Conservation (phyloP, 2,888 invertebrate species). For the Odontocolon sp. region DNA sequence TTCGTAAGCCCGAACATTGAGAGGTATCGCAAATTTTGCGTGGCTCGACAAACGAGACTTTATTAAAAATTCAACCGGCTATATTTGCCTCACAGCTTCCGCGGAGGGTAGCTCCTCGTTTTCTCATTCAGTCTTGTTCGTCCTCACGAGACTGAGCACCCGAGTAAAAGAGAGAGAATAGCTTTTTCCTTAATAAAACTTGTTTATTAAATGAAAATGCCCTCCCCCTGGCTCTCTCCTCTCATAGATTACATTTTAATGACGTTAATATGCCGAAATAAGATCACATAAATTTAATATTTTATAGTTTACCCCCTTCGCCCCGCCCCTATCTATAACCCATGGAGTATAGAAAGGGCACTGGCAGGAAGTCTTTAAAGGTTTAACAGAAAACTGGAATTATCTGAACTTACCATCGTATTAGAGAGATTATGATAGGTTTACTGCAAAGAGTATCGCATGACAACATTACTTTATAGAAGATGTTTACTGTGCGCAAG, state of each 20-base stretch:
- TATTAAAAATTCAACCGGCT: slow-evolving; percentile 60
- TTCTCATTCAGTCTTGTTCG: slow-evolving; percentile 24
- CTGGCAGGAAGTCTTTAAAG: too few species aligned
- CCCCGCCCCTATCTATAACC: too few species aligned
- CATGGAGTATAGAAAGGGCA: too few species aligned
- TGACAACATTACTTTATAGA: slow-evolving; percentile 44
- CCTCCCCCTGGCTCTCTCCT: not conserved
- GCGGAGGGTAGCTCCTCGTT: slow-evolving; percentile 3
- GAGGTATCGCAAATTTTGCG: slow-evolving; percentile 56
- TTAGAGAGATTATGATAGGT: too few species aligned
- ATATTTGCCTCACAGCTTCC: slow-evolving; percentile 21
- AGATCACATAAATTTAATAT: not conserved
- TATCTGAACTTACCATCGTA: too few species aligned
- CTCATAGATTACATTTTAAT: not conserved
- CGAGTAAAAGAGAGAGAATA: slow-evolving; percentile 13
- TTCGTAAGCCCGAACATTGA: slow-evolving; percentile 42
- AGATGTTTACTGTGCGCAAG: too few species aligned
- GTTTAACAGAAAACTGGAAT: too few species aligned
- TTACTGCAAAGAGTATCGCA: slow-evolving; percentile 38
- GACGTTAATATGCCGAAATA: not conserved
- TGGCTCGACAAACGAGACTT: slow-evolving; percentile 58
- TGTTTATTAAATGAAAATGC: slow-evolving; percentile 38
- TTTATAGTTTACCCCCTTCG: too few species aligned
- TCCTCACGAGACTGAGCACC: not conserved
- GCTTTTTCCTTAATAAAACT: slow-evolving; percentile 38